phyloP scores from a whole-genome alignment of 2,888 invertebrate genomes.

The Pterostichus niger region DNA sequence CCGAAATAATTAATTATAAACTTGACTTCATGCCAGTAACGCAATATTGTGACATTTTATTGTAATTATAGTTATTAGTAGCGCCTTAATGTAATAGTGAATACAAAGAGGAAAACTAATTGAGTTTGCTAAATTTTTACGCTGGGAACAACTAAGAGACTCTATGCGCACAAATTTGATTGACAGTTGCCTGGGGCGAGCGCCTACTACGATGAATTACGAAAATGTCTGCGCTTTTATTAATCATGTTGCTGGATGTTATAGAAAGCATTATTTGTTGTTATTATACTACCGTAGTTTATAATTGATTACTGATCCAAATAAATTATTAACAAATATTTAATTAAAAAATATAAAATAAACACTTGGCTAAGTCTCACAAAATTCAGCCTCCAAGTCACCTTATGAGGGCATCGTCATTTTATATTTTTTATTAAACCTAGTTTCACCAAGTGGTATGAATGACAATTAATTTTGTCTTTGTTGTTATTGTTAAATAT shows the following conservation, averaged over 20 bases:
- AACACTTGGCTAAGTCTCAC: no score
- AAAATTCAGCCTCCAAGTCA: no score
- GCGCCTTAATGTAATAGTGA: slow-evolving; percentile 13
- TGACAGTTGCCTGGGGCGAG: slow-evolving; percentile 5
- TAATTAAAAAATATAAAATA: no score
- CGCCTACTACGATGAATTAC: slow-evolving; percentile 5
- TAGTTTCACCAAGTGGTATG: no score
- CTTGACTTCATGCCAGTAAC: not conserved
- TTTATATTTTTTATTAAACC: no score
- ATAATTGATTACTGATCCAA: no score
- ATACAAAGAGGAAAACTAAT: slow-evolving; percentile 35
- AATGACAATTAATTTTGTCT: no score
- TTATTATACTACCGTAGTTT: no score
- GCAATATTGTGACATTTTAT: slow-evolving; percentile 44
- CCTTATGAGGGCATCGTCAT: no score
- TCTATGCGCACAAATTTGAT: not conserved
- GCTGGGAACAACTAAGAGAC: slow-evolving; percentile 16
- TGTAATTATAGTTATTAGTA: slow-evolving; percentile 36
- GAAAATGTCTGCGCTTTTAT: slow-evolving; percentile 9
- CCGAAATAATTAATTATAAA: slow-evolving; percentile 29
- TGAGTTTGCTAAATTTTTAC: slow-evolving; percentile 30
- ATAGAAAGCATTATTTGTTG: not conserved
- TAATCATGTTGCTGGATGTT: not conserved
- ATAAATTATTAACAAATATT: no score
- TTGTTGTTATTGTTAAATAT: no score